phyloP scores from a whole-genome alignment of 2,113 vertebrate species.

The Mobula hypostoma region DNA sequence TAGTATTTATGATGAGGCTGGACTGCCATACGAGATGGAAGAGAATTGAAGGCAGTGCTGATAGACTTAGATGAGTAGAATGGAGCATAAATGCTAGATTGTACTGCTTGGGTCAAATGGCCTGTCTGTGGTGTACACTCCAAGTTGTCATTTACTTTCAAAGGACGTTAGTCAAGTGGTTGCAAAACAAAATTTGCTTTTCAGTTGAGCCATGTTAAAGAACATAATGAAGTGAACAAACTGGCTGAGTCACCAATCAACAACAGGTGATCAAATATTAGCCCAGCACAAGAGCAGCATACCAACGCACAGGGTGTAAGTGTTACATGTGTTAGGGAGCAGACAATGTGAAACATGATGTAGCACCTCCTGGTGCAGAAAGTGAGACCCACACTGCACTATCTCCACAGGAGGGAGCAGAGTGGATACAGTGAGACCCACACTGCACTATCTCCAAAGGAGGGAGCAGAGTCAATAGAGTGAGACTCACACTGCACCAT shows the following conservation, averaged over 20 bases:
- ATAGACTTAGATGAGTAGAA: too few species aligned
- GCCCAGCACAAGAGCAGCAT: neutral
- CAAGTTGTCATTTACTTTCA: neutral
- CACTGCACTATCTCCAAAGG: neutral
- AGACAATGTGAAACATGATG: neutral
- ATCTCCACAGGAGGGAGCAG: too few species aligned
- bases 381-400: neutral
- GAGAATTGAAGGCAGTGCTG: too few species aligned
- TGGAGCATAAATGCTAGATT: too few species aligned
- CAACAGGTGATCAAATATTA: slow-evolving; percentile 13
- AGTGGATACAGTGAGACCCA: too few species aligned
- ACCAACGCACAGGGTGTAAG: too few species aligned
- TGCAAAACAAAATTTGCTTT: neutral
- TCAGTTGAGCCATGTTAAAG: neutral
- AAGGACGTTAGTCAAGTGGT: neutral
- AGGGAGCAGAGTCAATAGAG: too few species aligned
- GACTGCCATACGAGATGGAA: too few species aligned
- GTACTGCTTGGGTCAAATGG: too few species aligned
- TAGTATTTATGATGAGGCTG: too few species aligned
- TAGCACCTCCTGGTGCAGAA: too few species aligned
- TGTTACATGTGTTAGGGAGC: neutral
- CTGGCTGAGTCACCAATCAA: neutral
- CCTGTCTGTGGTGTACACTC: too few species aligned
- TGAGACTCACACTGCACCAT: neutral
- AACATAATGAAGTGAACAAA: neutral